These are phyloP conservation scores for Caenorhabditis zanzibari DNA, from an alignment of 2,888 invertebrate genomes.

Conservation along the genomic window DNA sequence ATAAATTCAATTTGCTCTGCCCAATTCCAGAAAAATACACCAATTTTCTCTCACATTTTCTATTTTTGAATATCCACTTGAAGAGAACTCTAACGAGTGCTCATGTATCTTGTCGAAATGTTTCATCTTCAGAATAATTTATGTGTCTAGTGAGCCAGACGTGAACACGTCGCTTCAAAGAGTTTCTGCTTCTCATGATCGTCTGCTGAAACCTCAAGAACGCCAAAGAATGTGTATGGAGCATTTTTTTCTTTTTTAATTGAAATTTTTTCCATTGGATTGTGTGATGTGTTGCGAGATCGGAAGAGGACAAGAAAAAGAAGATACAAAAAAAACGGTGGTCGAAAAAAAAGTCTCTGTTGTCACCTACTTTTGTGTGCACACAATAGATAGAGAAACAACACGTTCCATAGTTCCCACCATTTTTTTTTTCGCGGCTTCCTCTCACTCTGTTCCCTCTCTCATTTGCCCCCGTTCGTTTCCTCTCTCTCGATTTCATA, in stretches of 20 bases:
- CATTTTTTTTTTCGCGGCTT: slow-evolving; percentile 1
- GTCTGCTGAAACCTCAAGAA: neutral
- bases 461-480: slow-evolving; percentile 6
- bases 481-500: slow-evolving; percentile 6
- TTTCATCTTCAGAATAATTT: slow-evolving; percentile 25
- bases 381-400: slow-evolving; percentile 39
- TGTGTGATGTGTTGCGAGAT: slow-evolving; percentile 1
- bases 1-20: neutral
- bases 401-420: slow-evolving; percentile 30
- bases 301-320: slow-evolving; percentile 4
- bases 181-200: neutral
- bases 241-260: slow-evolving; percentile 27
- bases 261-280: slow-evolving; percentile 21
- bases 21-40: no score
- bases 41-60: neutral
- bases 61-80: neutral
- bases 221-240: neutral
- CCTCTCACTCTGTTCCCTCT: neutral
- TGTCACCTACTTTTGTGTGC: slow-evolving; percentile 38
- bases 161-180: slow-evolving; percentile 2
- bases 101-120: neutral
- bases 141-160: slow-evolving; percentile 16
- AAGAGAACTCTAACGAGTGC: neutral
- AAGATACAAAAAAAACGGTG: slow-evolving; percentile 35
- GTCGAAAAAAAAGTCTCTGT: slow-evolving; percentile 6